Percentiles rank a stretch among this genome's conserved stretches.
phyloP scores from a whole-genome alignment of 2,797 vertebrate species.

The Coluber constrictor region DNA sequence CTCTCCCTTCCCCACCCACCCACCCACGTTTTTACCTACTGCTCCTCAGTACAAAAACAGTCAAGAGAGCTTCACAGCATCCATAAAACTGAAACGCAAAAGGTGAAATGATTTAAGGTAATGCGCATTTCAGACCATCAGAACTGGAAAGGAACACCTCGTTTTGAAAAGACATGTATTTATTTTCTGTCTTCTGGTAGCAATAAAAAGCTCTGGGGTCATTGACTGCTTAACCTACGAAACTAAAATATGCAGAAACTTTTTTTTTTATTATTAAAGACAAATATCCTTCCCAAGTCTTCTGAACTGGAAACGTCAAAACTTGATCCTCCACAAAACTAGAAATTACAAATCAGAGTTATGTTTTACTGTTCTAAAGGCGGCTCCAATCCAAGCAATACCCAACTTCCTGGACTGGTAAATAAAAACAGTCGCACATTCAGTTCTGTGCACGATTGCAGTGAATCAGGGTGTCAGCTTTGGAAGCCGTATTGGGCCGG shows the following conservation, averaged over 20 bases:
- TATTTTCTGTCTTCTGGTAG: neutral
- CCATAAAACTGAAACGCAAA: neutral
- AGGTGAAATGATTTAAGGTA: neutral
- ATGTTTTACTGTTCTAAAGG: neutral
- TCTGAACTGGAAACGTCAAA: neutral
- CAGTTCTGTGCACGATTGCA: neutral
- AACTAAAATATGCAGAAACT: neutral
- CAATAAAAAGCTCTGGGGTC: slow-evolving; percentile 7
- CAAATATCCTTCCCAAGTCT: neutral
- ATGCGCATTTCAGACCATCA: neutral
- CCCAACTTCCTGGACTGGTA: neutral
- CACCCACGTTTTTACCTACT: neutral
- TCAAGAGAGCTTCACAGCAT: neutral
- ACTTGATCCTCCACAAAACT: neutral
- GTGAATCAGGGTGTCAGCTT: neutral
- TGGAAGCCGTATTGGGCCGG: too few species aligned
- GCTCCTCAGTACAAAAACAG: neutral
- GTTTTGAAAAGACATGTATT: neutral
- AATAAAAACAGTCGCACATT: neutral
- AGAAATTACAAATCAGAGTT: neutral
- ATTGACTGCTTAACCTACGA: neutral
- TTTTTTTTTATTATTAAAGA: too few species aligned
- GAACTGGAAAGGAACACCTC: neutral
- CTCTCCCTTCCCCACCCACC: neutral
- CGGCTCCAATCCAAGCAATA: neutral